These are phyloP conservation scores for Bombus breviceps DNA, from an alignment of 1,140 invertebrate species.

Conservation along the genomic window DNA sequence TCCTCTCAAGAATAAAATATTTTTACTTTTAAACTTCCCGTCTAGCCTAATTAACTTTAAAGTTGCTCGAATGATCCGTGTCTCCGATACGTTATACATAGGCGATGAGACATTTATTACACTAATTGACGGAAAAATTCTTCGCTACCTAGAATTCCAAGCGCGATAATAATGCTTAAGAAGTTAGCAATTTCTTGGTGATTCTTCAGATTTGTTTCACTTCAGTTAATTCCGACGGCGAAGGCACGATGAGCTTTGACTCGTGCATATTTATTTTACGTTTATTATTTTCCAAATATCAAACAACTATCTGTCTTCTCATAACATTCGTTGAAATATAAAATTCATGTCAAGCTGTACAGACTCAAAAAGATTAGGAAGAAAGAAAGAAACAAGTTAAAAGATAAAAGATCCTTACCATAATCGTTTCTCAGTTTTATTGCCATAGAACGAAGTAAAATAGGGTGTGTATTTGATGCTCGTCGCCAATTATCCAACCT, in stretches of 20 bases:
- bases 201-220: background rate
- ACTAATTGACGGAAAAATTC: background rate
- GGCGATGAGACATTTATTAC: background rate
- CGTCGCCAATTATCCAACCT: background rate
- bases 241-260: background rate
- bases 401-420: too few relatives aligned
- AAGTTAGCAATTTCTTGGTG: background rate
- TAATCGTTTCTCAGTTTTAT: background rate
- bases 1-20: background rate
- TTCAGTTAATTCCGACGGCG: background rate
- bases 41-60: background rate
- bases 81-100: background rate
- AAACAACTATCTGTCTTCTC: too few relatives aligned
- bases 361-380: too few relatives aligned
- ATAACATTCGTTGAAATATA: too few relatives aligned
- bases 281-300: background rate
- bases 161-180: background rate
- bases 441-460: background rate
- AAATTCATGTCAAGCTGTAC: too few relatives aligned
- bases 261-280: background rate
- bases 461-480: background rate
- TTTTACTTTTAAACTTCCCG: background rate
- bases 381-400: too few relatives aligned
- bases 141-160: background rate
- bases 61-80: background rate